These are phyloP conservation scores for Acleris laterana DNA, from an alignment of 2,888 invertebrate genomes.

Conservation along the genomic window DNA sequence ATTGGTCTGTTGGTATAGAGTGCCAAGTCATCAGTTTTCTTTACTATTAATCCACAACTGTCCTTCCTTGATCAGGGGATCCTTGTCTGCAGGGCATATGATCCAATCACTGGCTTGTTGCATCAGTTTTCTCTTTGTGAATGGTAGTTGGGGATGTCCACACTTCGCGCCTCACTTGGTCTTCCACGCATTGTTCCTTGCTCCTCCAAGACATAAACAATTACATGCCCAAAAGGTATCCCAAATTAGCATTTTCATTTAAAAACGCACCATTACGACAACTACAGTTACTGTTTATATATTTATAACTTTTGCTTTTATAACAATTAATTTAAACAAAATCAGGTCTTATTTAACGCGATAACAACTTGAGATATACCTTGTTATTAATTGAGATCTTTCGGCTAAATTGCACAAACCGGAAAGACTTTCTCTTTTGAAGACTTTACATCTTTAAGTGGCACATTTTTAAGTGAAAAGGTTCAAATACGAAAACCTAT, in stretches of 20 bases:
- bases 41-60: not conserved
- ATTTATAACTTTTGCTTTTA: too few species aligned
- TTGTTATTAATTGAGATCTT: too few species aligned
- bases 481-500: slow-evolving; percentile 57
- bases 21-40: not conserved
- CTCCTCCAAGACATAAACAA: slow-evolving; percentile 53
- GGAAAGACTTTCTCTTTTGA: too few species aligned
- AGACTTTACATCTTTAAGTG: too few species aligned
- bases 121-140: not conserved
- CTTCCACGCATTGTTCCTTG: slow-evolving; percentile 8
- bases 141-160: not conserved
- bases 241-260: slow-evolving; percentile 41
- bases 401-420: too few species aligned
- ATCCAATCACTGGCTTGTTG: slow-evolving; percentile 14
- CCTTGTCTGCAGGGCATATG: slow-evolving; percentile 7
- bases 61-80: slow-evolving; percentile 15
- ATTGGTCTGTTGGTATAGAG: not conserved
- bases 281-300: too few species aligned
- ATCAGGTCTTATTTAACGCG: too few species aligned
- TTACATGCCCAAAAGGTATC: slow-evolving; percentile 59
- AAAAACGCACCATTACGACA: too few species aligned
- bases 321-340: too few species aligned
- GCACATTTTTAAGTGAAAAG: too few species aligned
- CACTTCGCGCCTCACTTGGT: not conserved
- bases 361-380: too few species aligned